These are phyloP conservation scores for Polyergus mexicanus DNA, from an alignment of 1,140 invertebrate species.

Conservation along the genomic window DNA sequence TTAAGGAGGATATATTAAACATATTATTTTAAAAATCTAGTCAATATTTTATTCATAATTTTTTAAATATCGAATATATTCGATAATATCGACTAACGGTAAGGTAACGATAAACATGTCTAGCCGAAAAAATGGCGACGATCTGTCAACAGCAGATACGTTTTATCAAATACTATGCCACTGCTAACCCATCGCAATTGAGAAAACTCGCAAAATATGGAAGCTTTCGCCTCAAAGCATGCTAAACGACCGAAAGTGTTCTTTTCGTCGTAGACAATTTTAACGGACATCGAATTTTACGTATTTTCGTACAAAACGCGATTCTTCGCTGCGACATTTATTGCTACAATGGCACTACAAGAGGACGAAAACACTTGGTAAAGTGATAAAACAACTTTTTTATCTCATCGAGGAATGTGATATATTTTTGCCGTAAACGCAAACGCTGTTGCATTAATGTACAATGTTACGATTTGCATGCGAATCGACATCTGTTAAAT, in stretches of 20 bases:
- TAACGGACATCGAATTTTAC: slow-evolving; percentile 41
- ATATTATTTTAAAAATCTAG: too few relatives aligned
- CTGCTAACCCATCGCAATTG: slow-evolving; percentile 36
- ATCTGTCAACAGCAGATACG: slow-evolving; percentile 72
- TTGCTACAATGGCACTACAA: slow-evolving; percentile 87
- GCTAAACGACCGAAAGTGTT: slow-evolving; percentile 33
- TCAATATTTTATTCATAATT: too few relatives aligned
- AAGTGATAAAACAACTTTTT: slow-evolving; percentile 59
- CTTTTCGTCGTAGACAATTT: slow-evolving; percentile 22
- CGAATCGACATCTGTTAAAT: not conserved
- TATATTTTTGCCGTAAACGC: not conserved
- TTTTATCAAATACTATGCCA: slow-evolving; percentile 58
- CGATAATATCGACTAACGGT: not conserved
- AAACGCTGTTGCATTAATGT: not conserved
- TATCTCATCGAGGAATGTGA: not conserved
- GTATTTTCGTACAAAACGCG: slow-evolving; percentile 4
- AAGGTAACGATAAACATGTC: too few relatives aligned
- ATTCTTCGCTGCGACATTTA: slow-evolving; percentile 63
- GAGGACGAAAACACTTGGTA: slow-evolving; percentile 89
- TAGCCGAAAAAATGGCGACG: slow-evolving; percentile 74
- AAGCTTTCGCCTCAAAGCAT: slow-evolving; percentile 46
- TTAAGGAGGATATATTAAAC: too few relatives aligned
- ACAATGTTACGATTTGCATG: too few relatives aligned
- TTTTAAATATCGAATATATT: not conserved
- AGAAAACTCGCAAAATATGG: slow-evolving; percentile 22